Conservation (phyloP, 2,888 invertebrate genomes). For the Holacanthella duospinosa region DNA sequence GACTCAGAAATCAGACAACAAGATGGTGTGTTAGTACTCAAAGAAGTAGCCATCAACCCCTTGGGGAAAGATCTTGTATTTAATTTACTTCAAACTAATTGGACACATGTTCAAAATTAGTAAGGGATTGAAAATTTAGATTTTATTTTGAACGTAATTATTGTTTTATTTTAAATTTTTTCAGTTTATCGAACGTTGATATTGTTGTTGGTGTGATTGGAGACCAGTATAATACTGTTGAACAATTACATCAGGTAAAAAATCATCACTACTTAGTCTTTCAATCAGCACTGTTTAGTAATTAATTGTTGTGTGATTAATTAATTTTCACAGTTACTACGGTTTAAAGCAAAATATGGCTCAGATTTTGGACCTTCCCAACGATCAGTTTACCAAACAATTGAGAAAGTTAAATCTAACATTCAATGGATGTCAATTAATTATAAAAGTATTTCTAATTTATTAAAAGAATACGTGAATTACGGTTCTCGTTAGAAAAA, state of each 20-base stretch:
- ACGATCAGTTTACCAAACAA: not conserved
- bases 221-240: not conserved
- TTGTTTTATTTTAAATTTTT: not conserved
- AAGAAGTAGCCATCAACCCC: constrained; percentile 36
- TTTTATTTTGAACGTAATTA: not conserved
- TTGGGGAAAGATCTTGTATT: constrained; percentile 39
- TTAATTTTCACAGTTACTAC: not conserved
- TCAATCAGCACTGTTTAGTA: not conserved
- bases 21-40: constrained; percentile 37
- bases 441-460: not conserved
- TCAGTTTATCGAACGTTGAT: not conserved
- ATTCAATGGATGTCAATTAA: constrained; percentile 2
- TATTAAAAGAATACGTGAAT: not conserved
- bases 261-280: too few species aligned
- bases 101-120: constrained; percentile 21
- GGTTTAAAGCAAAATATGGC: not conserved
- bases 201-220: not conserved
- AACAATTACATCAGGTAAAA: not conserved
- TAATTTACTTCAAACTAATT: constrained; percentile 39
- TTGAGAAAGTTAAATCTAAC: not conserved
- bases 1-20: constrained; percentile 37
- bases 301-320: too few species aligned
- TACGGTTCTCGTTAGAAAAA: too few species aligned
- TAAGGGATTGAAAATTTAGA: constrained; percentile 8
- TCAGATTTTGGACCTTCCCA: not conserved